Base-by-base conservation (phyloP, 2,888 invertebrate genomes). In the Hartigia nigra region DNA sequence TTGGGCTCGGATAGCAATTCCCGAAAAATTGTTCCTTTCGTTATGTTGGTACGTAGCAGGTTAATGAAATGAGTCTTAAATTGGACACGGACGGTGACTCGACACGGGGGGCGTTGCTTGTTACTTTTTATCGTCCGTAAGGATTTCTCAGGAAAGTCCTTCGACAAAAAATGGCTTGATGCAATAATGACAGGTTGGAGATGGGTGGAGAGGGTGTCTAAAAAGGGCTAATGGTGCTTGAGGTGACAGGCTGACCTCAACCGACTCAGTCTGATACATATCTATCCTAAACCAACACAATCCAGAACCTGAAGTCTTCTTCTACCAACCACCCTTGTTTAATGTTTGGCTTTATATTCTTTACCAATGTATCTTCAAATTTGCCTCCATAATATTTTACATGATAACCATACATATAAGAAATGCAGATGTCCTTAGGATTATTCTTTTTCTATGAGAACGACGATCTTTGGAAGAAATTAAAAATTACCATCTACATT, bases 241-340 rank as follows among this genome's bases (percentile, higher is more conserved):
- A 91, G 85, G 86, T 88, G 91, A 90, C 90, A 88, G 90, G 89
- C 88, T 86, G 89, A 90, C 90, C 89, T 89, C 87, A 86, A 83
- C 85, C 86, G 84, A 87, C 86, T 82, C 85, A 82, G 85, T 81
- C 86, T 84, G 91, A 91, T 91, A 91, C 89, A 87, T 88, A 91
- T 91, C 91, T 91, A 90, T 90, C 91, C 91, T 91, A 91, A 91
- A 91, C 84, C 88, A 91, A 91, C 90, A 91, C 77, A 83, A 86
- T 86, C 85, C 84, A 83, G 80, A 77, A 79, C 81, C 79, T 82
- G 80, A 85, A 84, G 84, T 39, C n/a, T 37, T 39, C 74, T 36
- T n/a, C 55, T 12, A 23, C 79, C 79, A 77, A 76, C 55, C 55
- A 55, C 23, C 83, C 70, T 55, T 76, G 81, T 86, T 87, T 87